Percentiles rank a stretch among this genome's conserved stretches.
phyloP scores from a whole-genome alignment of 2,888 invertebrate species.

The Tromatobia lineatoria region DNA sequence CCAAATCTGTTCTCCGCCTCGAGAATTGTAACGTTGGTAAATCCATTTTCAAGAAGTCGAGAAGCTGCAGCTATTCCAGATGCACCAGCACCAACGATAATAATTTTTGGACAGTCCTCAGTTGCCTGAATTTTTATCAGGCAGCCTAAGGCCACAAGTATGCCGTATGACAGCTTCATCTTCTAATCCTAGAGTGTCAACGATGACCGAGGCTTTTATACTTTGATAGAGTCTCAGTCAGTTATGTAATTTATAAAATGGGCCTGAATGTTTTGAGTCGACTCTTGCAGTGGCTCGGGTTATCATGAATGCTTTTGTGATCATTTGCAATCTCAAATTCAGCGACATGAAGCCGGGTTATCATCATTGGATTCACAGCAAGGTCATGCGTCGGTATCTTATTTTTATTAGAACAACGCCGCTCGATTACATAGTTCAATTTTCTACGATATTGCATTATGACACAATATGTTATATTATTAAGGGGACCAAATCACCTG shows the following conservation, averaged over 20 bases:
- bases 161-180: conserved; percentile 35
- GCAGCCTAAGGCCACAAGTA: conserved; percentile 30
- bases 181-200: conserved; percentile 21
- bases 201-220: background rate
- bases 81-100: conserved; percentile 87
- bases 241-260: conserved; percentile 87
- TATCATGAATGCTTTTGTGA: background rate
- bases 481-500: too few relatives aligned
- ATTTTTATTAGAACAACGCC: background rate
- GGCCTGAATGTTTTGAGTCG: conserved; percentile 85
- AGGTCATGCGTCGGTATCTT: background rate
- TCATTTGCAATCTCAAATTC: background rate
- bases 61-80: conserved; percentile 87
- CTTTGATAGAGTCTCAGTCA: background rate
- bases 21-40: conserved; percentile 85
- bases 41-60: conserved; percentile 85
- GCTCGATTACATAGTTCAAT: background rate
- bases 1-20: conserved; percentile 86
- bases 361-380: background rate
- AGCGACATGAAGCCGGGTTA: background rate
- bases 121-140: conserved; percentile 39
- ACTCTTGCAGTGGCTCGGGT: conserved; percentile 38
- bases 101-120: conserved; percentile 76
- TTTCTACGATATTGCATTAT: conserved; percentile 1
- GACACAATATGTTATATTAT: background rate